phyloP scores from a whole-genome alignment of 2,797 vertebrate genomes.

The Prionace glauca region DNA sequence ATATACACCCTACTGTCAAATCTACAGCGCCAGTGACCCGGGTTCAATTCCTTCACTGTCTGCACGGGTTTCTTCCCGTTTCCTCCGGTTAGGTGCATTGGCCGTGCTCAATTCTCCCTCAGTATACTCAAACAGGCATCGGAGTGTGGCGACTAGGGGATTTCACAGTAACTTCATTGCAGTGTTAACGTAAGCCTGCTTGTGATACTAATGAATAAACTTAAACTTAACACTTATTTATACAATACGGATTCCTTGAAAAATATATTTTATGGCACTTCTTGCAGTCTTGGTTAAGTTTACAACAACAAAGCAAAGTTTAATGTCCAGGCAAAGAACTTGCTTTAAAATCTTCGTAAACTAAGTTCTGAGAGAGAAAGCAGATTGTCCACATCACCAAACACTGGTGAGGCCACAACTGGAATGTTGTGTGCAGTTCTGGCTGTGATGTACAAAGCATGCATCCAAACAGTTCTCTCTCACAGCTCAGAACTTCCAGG shows the following conservation, averaged over 20 bases:
- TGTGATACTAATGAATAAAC: too few species aligned
- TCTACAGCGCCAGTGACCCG: not conserved
- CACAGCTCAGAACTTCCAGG: not conserved
- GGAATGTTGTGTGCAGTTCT: not conserved
- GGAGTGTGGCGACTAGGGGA: too few species aligned
- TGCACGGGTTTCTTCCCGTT: too few species aligned
- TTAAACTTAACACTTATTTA: not conserved
- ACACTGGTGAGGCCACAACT: not conserved
- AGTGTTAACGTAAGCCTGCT: too few species aligned
- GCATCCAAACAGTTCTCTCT: not conserved
- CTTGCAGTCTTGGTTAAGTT: not conserved
- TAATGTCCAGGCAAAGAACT: not conserved
- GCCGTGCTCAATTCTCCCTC: too few species aligned
- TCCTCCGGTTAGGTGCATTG: too few species aligned
- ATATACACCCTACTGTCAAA: not conserved
- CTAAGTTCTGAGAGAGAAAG: not conserved
- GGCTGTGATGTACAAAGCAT: not conserved
- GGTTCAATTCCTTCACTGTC: too few species aligned
- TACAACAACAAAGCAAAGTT: too few species aligned
- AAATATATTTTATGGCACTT: not conserved
- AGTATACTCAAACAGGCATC: too few species aligned
- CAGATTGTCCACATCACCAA: not conserved
- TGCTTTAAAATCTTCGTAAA: not conserved
- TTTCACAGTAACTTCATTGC: too few species aligned
- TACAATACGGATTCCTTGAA: not conserved